These are phyloP conservation scores for Sinella curviseta DNA, from an alignment of 1,140 invertebrate genomes.

Conservation along the genomic window DNA sequence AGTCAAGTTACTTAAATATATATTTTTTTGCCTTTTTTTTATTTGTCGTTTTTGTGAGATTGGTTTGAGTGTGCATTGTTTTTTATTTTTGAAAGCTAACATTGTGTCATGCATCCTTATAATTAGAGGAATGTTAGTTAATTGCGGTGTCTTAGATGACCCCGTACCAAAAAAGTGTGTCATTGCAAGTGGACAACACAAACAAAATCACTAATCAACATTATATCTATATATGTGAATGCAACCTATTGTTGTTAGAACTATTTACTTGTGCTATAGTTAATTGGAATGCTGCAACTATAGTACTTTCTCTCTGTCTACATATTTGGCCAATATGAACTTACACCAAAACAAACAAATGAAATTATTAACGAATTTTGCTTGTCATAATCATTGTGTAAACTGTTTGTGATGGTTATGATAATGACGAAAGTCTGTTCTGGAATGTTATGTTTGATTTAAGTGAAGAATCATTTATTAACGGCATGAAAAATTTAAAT, in stretches of 20 bases:
- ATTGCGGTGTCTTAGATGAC: neutral
- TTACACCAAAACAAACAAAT: no score
- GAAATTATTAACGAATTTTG: no score
- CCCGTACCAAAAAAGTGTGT: neutral
- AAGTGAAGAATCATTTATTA: no score
- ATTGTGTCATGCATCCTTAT: neutral
- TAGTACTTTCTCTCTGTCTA: neutral
- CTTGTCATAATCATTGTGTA: no score
- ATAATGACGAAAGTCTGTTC: no score
- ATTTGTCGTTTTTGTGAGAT: neutral
- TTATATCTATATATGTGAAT: neutral
- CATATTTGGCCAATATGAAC: no score
- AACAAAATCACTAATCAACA: neutral
- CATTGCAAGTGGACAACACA: slow-evolving; percentile 21
- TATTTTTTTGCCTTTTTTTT: neutral
- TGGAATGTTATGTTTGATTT: no score
- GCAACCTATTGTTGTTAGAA: neutral
- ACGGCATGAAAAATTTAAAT: no score
- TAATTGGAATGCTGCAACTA: neutral
- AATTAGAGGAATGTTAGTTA: neutral
- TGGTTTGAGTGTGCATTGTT: slow-evolving; percentile 2
- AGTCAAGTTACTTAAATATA: no score
- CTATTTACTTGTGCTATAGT: neutral
- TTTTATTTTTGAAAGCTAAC: neutral
- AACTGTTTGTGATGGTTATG: no score